A percentile compares a stretch with the other conserved stretches of the same genome.
Evolutionary conservation across 2,888 invertebrate genomes (phyloP).

Genomic region (Tachystola acroxantha): DNA sequence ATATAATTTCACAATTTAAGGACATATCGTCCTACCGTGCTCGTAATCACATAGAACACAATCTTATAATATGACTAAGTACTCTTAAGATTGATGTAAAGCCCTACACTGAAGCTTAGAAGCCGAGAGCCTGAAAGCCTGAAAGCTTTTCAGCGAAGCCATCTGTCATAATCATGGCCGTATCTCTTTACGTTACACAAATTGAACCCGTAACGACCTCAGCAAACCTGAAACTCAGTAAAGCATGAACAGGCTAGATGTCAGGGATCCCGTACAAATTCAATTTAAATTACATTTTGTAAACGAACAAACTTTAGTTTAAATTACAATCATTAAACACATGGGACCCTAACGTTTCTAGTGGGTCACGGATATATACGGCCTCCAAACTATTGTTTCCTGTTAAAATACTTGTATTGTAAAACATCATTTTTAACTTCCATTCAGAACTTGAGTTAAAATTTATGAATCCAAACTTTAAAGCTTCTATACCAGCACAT

Average conservation of each 20-base stretch:
- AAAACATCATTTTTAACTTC: no score
- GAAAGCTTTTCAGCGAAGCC: neutral
- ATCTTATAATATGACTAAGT: no score
- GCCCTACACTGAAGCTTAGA: neutral
- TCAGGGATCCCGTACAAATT: neutral
- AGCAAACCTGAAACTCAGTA: neutral
- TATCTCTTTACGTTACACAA: neutral
- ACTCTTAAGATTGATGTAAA: neutral
- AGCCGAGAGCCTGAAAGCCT: neutral
- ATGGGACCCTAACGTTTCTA: neutral
- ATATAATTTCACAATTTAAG: no score
- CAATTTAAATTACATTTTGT: neutral
- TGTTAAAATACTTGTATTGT: no score
- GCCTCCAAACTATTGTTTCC: no score
- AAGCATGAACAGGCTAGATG: neutral
- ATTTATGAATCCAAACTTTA: no score
- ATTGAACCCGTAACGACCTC: constrained; percentile 1
- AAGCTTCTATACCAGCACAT: no score
- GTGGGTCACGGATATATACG: neutral
- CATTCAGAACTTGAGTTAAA: no score
- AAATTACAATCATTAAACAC: neutral
- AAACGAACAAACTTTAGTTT: neutral
- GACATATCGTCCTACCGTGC: no score
- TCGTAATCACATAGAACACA: no score
- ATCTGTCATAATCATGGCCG: neutral